A percentile compares a stretch with the other conserved stretches of the same genome.
Conservation (phyloP, 2,797 vertebrate species). For the Notamacropus eugenii region DNA sequence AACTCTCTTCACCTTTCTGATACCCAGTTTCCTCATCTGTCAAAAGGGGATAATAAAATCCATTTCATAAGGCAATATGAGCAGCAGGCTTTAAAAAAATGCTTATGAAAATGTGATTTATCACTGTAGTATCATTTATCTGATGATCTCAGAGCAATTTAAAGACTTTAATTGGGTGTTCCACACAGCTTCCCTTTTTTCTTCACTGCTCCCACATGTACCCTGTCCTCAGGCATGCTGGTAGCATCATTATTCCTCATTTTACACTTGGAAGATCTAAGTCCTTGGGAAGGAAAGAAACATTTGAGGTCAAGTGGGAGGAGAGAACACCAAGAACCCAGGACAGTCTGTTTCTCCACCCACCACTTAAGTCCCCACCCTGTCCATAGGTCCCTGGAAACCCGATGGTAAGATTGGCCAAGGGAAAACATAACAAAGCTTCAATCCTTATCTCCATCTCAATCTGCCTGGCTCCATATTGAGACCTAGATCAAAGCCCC, state of each 20-base stretch:
- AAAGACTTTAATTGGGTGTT: neutral
- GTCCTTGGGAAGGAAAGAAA: neutral
- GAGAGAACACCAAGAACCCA: neutral
- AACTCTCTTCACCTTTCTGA: neutral
- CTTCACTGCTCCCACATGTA: neutral
- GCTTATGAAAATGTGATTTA: neutral
- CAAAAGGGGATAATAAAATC: neutral
- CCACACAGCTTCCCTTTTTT: neutral
- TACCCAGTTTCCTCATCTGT: neutral
- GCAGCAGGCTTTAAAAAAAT: neutral
- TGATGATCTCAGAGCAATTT: neutral
- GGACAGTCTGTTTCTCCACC: neutral
- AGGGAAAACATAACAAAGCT: neutral
- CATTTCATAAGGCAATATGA: neutral
- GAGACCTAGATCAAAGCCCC: neutral
- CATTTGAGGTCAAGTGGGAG: neutral
- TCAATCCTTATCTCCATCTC: neutral
- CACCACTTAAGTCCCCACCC: neutral
- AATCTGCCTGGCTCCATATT: neutral
- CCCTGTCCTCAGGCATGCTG: neutral
- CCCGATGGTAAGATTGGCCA: neutral
- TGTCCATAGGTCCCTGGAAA: neutral
- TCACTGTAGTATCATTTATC: neutral
- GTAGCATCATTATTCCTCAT: neutral
- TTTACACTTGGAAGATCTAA: neutral